Percentiles rank a stretch among this genome's conserved stretches.
phyloP scores from a whole-genome alignment of 2,113 vertebrate genomes.

The Merops nubicus region DNA sequence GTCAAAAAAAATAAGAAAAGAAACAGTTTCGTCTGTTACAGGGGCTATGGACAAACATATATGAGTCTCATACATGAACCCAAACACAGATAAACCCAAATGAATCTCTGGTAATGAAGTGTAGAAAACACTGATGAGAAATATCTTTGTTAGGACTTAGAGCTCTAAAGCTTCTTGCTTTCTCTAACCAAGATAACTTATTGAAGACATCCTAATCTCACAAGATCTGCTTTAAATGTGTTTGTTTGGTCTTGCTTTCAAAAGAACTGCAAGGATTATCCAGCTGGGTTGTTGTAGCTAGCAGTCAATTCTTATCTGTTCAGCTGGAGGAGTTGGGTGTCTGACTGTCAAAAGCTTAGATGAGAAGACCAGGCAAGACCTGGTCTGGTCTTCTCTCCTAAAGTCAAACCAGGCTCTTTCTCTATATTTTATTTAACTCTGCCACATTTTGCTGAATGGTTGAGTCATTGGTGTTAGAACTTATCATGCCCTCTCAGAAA shows the following conservation, averaged over 20 bases:
- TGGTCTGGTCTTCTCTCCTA: background rate
- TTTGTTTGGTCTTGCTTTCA: background rate
- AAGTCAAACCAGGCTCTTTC: background rate
- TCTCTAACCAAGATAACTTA: background rate
- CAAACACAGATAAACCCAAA: background rate
- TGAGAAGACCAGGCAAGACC: background rate
- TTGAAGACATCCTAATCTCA: background rate
- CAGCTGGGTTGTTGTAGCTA: background rate
- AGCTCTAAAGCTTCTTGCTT: background rate
- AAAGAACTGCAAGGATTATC: background rate
- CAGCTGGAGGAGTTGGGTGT: background rate
- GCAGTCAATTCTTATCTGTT: background rate
- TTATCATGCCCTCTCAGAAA: background rate
- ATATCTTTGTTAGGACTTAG: background rate
- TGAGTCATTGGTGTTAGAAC: background rate
- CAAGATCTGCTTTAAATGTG: background rate
- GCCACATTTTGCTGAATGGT: background rate
- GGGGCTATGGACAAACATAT: background rate
- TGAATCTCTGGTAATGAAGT: background rate
- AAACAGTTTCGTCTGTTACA: too few species aligned
- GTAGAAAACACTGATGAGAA: background rate
- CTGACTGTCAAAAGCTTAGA: background rate
- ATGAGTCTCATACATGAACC: background rate
- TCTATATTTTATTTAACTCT: background rate
- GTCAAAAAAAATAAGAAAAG: too few species aligned